Percentiles rank a stretch among this genome's conserved stretches.
phyloP scores from a whole-genome alignment of 1,140 invertebrate species.

The Notospermus geniculatus region DNA sequence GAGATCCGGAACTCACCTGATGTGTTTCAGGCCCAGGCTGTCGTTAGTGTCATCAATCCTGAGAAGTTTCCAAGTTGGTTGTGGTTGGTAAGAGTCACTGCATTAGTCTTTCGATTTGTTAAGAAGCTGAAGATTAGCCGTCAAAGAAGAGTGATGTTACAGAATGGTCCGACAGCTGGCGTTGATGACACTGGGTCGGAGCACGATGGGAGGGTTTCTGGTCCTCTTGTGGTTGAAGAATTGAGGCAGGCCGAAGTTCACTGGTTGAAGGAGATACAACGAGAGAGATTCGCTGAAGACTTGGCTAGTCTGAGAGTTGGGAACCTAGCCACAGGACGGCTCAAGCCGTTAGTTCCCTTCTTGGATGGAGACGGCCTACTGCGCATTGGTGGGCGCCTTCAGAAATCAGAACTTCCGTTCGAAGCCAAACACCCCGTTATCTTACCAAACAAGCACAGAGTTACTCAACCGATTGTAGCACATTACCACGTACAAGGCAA shows the following conservation, averaged over 20 bases:
- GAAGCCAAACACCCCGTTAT: not conserved
- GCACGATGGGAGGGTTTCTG: not conserved
- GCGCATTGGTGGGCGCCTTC: not conserved
- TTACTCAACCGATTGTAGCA: not conserved
- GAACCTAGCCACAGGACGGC: not conserved
- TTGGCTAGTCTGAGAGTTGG: not conserved
- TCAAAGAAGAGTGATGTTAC: too few species aligned
- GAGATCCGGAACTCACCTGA: not conserved
- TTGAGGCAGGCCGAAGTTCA: not conserved
- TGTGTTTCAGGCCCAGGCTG: not conserved
- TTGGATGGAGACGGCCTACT: not conserved
- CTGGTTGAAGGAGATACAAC: not conserved
- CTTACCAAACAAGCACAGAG: not conserved
- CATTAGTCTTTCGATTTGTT: constrained; percentile 17
- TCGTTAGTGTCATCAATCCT: not conserved
- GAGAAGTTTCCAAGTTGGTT: constrained; percentile 11
- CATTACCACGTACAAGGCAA: not conserved
- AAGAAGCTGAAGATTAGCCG: constrained; percentile 8
- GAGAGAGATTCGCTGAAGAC: constrained; percentile 2
- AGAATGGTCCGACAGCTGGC: too few species aligned
- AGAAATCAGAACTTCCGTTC: constrained; percentile 1
- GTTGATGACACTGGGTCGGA: not conserved
- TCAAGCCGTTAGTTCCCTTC: not conserved
- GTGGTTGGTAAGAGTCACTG: constrained; percentile 12
- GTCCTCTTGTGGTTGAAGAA: constrained; percentile 3